Evolutionary conservation across 2,888 invertebrate genomes (phyloP).

Genomic region (Campoplex nolae): DNA sequence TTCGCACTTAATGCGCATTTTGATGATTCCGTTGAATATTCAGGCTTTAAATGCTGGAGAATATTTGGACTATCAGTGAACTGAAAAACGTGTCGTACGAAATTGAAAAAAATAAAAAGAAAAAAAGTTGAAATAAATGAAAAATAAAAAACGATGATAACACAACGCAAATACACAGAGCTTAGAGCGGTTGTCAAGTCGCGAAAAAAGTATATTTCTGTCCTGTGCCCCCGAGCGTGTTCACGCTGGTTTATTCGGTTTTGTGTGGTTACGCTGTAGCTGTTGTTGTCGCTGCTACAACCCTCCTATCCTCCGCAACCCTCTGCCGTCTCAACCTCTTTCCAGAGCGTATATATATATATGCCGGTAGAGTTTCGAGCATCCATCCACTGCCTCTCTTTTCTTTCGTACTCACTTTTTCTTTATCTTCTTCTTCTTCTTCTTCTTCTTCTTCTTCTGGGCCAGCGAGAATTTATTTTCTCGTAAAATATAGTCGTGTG

Average conservation of each 20-base stretch:
- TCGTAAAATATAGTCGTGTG: slow-evolving; percentile 76
- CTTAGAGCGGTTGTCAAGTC: slow-evolving; percentile 42
- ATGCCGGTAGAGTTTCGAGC: slow-evolving; percentile 24
- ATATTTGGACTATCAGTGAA: background rate
- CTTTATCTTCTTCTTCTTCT: slow-evolving; percentile 31
- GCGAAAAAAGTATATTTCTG: slow-evolving; percentile 36
- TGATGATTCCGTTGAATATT: background rate
- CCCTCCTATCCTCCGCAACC: background rate
- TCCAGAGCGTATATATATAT: slow-evolving; percentile 18
- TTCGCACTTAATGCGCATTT: background rate
- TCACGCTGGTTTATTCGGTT: slow-evolving; percentile 60
- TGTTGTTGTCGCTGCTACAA: slow-evolving; percentile 52
- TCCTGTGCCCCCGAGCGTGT: slow-evolving; percentile 60
- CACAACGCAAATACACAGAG: slow-evolving; percentile 53
- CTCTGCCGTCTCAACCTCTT: slow-evolving; percentile 20
- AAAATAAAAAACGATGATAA: slow-evolving; percentile 51
- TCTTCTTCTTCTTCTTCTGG: slow-evolving; percentile 55
- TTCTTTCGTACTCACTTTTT: slow-evolving; percentile 35
- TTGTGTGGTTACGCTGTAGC: slow-evolving; percentile 48
- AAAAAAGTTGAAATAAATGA: slow-evolving; percentile 4
- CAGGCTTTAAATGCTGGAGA: background rate
- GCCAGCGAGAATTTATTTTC: slow-evolving; percentile 76
- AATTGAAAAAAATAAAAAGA: slow-evolving; percentile 34
- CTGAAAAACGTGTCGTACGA: background rate
- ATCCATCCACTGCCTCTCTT: slow-evolving; percentile 37